Base-by-base conservation (phyloP, 2,797 vertebrate species). In the Streptopelia turtur region DNA sequence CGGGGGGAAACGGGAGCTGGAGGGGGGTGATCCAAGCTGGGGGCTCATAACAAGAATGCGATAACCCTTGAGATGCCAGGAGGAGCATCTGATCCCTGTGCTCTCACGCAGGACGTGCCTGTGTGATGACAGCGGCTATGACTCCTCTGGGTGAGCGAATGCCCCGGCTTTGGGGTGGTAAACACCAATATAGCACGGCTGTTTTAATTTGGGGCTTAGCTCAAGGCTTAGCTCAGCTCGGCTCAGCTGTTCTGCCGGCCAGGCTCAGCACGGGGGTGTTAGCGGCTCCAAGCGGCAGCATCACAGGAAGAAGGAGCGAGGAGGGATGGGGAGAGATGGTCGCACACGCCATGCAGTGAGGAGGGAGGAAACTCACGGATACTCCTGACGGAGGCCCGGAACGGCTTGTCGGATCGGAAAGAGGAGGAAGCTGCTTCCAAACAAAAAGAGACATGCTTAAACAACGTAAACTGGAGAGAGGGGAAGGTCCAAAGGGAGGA, bases 391-490 rank as follows among this genome's bases (percentile, higher is more conserved):
- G 98, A 97, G 64, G 97, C 93, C 94, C 97, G 97, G 89, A 90
- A 90, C 31, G 98, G 97, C 95, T 98, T 98, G 90, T 98, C 98
- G 9, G 97, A 97, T 64, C 97, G 98, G 78, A 98, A 98, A 96
- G 98, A 98, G 57, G 98, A 96, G 6, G 98, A 97, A 13, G 98
- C 98, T 84, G 97, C 96, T 98, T 64, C 80, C 70, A 94, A 94
- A 97, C 89, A 92, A 86, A 97, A 89, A 95, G 89, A 96, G 68
- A 96, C 95, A 95, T 96, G 97, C 96, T 96, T 96, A 83, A 92
- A 23, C 78, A 25, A 23, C 0, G 8, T 27, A 61, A 56, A 81
- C 1, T 13, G 84, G 91, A 23, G 33, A 24, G 22, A 30, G 79
- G 90, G 66, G 14, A 70, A 63, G 60, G 83, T 57, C 35, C 5